Conservation (phyloP, 2,113 vertebrate species). For the Plestiodon gilberti region DNA sequence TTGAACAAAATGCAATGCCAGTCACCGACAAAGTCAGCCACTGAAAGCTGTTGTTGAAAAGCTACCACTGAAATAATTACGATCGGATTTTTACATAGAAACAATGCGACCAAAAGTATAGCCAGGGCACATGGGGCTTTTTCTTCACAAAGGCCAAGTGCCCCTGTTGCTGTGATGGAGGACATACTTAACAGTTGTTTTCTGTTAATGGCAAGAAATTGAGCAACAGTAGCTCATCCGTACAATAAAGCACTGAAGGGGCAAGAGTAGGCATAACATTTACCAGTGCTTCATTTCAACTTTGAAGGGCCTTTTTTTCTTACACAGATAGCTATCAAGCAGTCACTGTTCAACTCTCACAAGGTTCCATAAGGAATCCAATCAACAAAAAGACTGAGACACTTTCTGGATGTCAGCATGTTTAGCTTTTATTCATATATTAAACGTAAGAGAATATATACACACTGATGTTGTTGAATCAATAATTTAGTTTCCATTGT, state of each 20-base stretch:
- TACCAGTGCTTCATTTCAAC: not conserved
- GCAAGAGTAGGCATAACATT: not conserved
- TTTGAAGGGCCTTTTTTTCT: not conserved
- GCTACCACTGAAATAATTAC: not conserved
- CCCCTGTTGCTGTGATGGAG: not conserved
- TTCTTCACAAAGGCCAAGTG: not conserved
- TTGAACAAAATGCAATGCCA: not conserved
- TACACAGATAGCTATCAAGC: not conserved
- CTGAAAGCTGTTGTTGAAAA: not conserved
- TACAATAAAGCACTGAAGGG: not conserved
- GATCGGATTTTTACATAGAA: not conserved
- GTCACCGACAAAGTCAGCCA: not conserved
- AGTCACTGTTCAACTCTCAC: too few species aligned
- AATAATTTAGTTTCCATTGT: not conserved
- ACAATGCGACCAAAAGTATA: not conserved
- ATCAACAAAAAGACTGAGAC: not conserved
- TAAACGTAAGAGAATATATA: not conserved
- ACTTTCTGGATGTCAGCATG: not conserved
- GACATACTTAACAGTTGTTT: not conserved
- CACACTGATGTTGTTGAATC: not conserved
- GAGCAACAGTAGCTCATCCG: not conserved
- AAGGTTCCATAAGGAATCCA: not conserved
- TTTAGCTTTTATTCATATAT: not conserved
- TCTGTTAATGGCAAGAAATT: not conserved
- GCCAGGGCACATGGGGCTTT: not conserved